Conservation (phyloP, 2,797 vertebrate species). For the Schizothorax lantsangensis region DNA sequence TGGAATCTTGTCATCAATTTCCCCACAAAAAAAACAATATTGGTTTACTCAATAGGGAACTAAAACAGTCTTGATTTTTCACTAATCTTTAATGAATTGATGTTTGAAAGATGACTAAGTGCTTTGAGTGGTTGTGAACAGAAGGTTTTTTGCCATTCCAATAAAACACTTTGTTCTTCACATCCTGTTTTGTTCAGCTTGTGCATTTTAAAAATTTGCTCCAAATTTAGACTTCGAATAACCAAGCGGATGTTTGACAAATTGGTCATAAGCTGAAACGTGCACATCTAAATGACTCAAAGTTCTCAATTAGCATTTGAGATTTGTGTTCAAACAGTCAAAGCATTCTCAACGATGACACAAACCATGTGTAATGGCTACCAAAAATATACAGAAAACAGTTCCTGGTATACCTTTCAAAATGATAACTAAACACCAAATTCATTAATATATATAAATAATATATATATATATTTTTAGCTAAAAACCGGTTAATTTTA, state of each 20-base stretch:
- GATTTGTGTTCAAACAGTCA: not conserved
- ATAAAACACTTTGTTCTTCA: constrained; percentile 41
- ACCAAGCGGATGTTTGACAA: not conserved
- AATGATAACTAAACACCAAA: not conserved
- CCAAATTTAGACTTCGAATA: not conserved
- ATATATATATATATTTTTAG: too few species aligned
- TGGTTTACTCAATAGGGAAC: not conserved
- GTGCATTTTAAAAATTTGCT: not conserved
- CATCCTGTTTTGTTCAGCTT: not conserved
- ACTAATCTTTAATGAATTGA: constrained; percentile 35
- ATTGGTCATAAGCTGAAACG: not conserved
- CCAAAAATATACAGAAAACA: not conserved
- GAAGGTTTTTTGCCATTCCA: constrained; percentile 35
- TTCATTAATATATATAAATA: not conserved
- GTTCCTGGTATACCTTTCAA: too few species aligned
- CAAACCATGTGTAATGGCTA: not conserved
- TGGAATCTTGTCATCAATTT: constrained; percentile 24
- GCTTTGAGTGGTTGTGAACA: constrained; percentile 41
- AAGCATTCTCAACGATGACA: not conserved
- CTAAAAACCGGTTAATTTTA: too few species aligned
- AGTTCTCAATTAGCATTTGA: not conserved
- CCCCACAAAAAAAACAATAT: not conserved
- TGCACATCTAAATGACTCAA: not conserved
- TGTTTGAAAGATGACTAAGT: constrained; percentile 16
- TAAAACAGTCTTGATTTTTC: not conserved